phyloP scores from a whole-genome alignment of 2,113 vertebrate species.

The Heliornis fulica region DNA sequence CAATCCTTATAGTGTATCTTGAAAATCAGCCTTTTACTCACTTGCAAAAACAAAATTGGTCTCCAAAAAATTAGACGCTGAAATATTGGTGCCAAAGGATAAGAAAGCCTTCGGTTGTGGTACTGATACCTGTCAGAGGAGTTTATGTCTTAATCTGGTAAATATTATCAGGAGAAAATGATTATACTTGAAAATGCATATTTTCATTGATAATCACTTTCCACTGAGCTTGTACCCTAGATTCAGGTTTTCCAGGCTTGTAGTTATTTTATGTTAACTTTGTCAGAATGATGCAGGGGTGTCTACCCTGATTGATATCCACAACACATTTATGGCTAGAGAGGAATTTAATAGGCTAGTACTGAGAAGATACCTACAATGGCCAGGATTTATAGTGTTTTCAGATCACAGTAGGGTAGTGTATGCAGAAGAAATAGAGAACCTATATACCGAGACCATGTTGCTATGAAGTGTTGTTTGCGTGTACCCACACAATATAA shows the following conservation, averaged over 20 bases:
- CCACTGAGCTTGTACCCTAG: neutral
- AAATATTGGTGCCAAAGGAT: neutral
- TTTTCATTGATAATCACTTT: slow-evolving; percentile 31
- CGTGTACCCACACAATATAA: neutral
- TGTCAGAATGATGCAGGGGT: slow-evolving; percentile 5
- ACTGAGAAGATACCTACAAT: neutral
- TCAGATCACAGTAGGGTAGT: neutral
- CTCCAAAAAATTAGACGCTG: too few species aligned
- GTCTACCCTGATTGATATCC: neutral
- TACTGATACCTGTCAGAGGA: neutral
- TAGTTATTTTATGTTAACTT: slow-evolving; percentile 33
- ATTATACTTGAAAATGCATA: slow-evolving; percentile 23
- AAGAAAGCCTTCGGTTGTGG: neutral
- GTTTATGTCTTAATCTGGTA: slow-evolving; percentile 7
- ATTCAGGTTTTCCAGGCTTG: neutral
- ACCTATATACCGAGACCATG: neutral
- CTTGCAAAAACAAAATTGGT: neutral
- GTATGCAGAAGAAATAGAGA: neutral
- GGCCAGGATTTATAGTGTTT: neutral
- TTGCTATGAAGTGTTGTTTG: neutral
- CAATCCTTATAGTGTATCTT: neutral
- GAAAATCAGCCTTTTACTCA: neutral
- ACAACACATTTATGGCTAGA: neutral
- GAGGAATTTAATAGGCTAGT: neutral
- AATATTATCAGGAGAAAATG: slow-evolving; percentile 32